phyloP scores from a whole-genome alignment of 2,113 vertebrate species.

The Tauraco erythrolophus region DNA sequence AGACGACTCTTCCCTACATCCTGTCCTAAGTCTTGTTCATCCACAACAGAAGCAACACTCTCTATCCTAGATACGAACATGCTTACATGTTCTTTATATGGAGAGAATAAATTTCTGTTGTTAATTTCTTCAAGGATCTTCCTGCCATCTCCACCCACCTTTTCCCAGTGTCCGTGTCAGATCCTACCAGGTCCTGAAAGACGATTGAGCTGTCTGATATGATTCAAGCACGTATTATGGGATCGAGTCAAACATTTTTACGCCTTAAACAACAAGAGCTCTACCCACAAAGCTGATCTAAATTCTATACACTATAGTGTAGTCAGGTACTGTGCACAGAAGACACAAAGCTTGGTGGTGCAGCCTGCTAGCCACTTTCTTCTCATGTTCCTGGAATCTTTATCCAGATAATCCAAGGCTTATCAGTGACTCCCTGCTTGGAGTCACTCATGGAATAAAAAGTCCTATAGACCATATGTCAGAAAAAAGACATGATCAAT shows the following conservation, averaged over 20 bases:
- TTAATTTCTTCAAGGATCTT: neutral
- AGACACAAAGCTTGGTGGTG: neutral
- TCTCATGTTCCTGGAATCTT: neutral
- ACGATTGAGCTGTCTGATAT: neutral
- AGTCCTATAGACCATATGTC: neutral
- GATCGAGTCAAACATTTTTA: neutral
- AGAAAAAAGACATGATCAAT: neutral
- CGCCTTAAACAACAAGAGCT: neutral
- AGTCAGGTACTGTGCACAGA: neutral
- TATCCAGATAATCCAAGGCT: neutral
- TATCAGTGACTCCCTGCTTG: neutral
- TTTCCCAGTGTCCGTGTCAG: neutral
- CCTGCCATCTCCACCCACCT: neutral
- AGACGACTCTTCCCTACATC: neutral
- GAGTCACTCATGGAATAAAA: neutral
- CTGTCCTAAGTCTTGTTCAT: neutral
- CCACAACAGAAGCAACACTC: neutral
- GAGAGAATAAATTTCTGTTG: neutral
- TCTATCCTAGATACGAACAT: neutral
- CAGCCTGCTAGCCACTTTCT: neutral
- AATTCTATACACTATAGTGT: neutral
- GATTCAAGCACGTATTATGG: neutral
- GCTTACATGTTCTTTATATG: neutral
- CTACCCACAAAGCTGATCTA: neutral
- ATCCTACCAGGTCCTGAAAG: neutral